A percentile compares a stretch with the other conserved stretches of the same genome.
These are phyloP conservation scores for Ellobium chinense DNA, from an alignment of 2,888 invertebrate species.

Conservation along the genomic window DNA sequence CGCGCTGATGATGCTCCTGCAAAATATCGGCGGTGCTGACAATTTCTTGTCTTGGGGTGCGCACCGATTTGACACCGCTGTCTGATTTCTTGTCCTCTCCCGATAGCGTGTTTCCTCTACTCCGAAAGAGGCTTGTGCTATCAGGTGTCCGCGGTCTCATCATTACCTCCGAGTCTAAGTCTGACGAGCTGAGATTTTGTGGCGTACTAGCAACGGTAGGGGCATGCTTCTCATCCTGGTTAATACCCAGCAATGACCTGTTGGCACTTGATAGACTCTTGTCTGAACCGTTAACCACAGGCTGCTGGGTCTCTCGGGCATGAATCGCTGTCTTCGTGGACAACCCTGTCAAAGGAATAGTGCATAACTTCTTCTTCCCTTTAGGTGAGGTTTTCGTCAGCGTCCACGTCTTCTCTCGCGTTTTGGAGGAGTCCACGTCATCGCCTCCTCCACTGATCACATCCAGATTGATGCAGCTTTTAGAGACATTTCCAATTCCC, in stretches of 20 bases:
- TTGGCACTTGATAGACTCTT: no score
- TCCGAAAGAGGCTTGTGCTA: neutral
- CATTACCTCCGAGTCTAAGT: neutral
- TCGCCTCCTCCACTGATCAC: neutral
- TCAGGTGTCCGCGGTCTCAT: neutral
- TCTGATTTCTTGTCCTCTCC: neutral
- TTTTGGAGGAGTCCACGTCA: neutral
- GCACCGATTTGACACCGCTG: neutral
- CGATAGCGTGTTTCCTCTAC: neutral
- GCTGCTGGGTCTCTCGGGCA: neutral
- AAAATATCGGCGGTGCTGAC: slow-evolving; percentile 34
- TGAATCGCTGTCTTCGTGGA: slow-evolving; percentile 24
- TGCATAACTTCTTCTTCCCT: slow-evolving; percentile 25
- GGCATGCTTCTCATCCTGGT: neutral
- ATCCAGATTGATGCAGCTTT: slow-evolving; percentile 6
- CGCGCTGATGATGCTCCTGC: slow-evolving; percentile 30
- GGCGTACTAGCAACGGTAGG: slow-evolving; percentile 5
- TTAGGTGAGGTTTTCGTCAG: slow-evolving; percentile 26
- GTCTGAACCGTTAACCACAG: neutral
- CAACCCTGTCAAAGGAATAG: slow-evolving; percentile 27
- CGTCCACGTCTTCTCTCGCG: slow-evolving; percentile 6
- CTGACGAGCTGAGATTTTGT: neutral
- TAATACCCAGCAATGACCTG: no score
- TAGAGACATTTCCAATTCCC: neutral
- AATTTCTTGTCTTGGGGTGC: neutral